phyloP scores from a whole-genome alignment of 92 coral and sea anemone species.

The Montipora capitata region DNA sequence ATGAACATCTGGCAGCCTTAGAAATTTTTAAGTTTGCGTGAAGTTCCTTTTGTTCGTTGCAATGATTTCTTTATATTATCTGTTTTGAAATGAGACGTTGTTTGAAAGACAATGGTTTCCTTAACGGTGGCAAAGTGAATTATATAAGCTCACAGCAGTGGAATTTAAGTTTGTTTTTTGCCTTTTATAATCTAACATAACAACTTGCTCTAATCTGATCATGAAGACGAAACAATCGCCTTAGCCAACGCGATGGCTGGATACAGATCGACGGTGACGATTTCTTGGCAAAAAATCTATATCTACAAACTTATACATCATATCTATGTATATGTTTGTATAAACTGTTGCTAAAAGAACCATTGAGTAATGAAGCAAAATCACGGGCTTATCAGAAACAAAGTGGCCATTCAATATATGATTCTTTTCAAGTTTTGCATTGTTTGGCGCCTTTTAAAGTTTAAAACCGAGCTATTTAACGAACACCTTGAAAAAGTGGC shows the following conservation, averaged over 20 bases:
- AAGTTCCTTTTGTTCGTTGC: conserved; percentile 57
- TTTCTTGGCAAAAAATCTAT: background rate
- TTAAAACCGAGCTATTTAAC: conserved; percentile 9
- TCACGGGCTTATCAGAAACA: background rate
- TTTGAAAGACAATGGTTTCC: conserved; percentile 34
- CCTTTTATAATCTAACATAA: background rate
- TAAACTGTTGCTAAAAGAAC: too few species aligned
- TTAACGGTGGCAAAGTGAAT: conserved; percentile 31
- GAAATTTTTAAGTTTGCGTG: conserved; percentile 67
- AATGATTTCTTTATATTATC: conserved; percentile 34
- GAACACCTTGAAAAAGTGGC: background rate
- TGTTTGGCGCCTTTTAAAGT: conserved; percentile 48
- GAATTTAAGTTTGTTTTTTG: conserved; percentile 12
- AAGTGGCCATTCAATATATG: conserved; percentile 41
- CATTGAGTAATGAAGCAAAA: too few species aligned
- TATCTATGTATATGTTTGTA: too few species aligned
- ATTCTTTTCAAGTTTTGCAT: conserved; percentile 1
- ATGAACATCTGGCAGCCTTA: conserved; percentile 81
- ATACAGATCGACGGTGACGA: background rate
- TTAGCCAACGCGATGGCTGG: background rate
- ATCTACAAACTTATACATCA: too few species aligned
- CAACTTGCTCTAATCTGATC: background rate
- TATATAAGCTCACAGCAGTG: conserved; percentile 19
- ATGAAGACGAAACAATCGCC: conserved; percentile 28
- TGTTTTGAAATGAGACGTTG: conserved; percentile 32